A percentile compares a stretch with the other conserved stretches of the same genome.
These are phyloP conservation scores for Melieria picta DNA, from an alignment of 2,888 invertebrate species.

Conservation along the genomic window DNA sequence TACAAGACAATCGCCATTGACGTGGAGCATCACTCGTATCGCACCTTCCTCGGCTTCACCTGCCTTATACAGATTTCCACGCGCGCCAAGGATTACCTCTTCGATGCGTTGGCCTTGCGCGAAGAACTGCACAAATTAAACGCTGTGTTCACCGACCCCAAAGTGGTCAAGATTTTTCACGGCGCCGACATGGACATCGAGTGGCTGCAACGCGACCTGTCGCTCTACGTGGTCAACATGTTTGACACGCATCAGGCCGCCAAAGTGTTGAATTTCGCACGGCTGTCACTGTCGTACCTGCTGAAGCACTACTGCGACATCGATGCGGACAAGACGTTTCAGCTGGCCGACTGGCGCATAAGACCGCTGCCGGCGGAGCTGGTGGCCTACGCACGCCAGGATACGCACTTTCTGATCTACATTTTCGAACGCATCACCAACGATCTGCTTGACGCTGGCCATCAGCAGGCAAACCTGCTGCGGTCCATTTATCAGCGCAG, in stretches of 20 bases:
- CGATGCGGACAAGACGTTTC: conserved; percentile 87
- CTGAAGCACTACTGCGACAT: conserved; percentile 82
- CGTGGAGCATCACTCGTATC: conserved; percentile 91
- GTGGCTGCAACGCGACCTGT: conserved; percentile 96
- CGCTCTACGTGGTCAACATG: conserved; percentile 94
- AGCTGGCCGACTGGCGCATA: conserved; percentile 95
- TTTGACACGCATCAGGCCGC: conserved; percentile 96
- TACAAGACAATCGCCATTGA: conserved; percentile 88
- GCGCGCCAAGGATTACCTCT: conserved; percentile 79
- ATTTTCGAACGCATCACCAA: conserved; percentile 84
- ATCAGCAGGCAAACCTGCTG: conserved; percentile 74
- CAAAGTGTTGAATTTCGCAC: conserved; percentile 74
- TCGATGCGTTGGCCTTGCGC: conserved; percentile 88
- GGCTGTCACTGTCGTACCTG: conserved; percentile 81
- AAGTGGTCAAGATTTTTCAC: conserved; percentile 92
- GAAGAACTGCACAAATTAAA: conserved; percentile 85
- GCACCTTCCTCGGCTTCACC: conserved; percentile 93
- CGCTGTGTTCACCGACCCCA: conserved; percentile 88
- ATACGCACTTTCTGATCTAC: conserved; percentile 94
- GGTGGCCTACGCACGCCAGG: conserved; percentile 86
- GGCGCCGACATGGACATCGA: conserved; percentile 88
- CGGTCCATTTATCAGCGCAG: conserved; percentile 79
- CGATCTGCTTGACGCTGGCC: conserved; percentile 75
- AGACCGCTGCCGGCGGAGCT: conserved; percentile 86
- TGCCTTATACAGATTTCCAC: conserved; percentile 97